Evolutionary conservation across 2,888 invertebrate genomes (phyloP), one percentile per base, ranked within the genome.

Genomic region (Caenorhabditis afra): DNA sequence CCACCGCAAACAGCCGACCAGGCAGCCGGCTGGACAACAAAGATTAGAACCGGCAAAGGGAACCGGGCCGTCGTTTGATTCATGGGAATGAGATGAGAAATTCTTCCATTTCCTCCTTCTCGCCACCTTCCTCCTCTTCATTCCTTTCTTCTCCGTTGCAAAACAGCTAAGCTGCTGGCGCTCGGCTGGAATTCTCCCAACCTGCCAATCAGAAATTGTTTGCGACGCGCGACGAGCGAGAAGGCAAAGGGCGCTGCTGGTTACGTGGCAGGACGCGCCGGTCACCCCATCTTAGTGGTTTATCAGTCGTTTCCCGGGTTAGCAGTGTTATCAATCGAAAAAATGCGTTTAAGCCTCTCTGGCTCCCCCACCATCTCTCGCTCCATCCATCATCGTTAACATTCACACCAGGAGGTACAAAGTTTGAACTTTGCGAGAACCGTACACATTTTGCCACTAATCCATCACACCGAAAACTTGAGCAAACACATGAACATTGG

Each of bases 401-500:
- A 35, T 20, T 58, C 47, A 52, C 37, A 59, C 52, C 68, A 59
- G 59, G 52, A 68, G 68, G 68, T 61, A 23, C 61, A 61, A 61
- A 68, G 68, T 59, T 68, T 59, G 58, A 44, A 68, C 68, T 67
- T 22, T 20, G 11, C 29, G 59, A 61, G 53, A 49, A 53, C 45
- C 41, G 35, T 44, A 20, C 20, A 20, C 22, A 45, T 57, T 37
- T 23, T 22, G 41, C 29, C 29, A n/a, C 58, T 44, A 57, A 68
- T 59, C 44, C 68, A 58, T 39, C 49, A 20, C 57, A 37, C 68
- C n/a, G 61, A 61, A 68, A 68, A 68, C 68, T 61, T 68, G 68
- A 61, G 68, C 61, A 68, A 68, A 68, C 45, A 67, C 49, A 61
- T 61, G 53, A 68, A 68, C 67, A 58, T 58, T 58, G 58, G 20